Evolutionary conservation across 2,888 invertebrate species (phyloP), one percentile per base, ranked within the genome.

Genomic region (Meganola albula): DNA sequence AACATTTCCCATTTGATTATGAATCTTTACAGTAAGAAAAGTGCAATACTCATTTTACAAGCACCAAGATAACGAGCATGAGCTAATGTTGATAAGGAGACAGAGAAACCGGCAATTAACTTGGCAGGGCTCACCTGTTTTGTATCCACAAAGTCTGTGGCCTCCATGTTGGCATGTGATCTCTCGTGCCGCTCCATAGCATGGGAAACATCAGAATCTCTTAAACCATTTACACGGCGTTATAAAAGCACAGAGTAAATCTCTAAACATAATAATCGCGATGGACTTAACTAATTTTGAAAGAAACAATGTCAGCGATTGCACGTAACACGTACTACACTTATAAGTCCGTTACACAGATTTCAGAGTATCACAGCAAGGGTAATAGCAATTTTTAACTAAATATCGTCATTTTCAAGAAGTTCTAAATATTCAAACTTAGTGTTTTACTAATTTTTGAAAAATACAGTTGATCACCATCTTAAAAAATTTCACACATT

Each of bases 131-230:
- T 86, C 88, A 90, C 90, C 89, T 90, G 90, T 88, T 88, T 89
- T 52, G 89, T 88, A 66, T 88, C 88, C 79, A 89, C 87, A 64
- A 84, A 85, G 73, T 90, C 90, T 57, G 82, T 78, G 63, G 87
- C 78, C 80, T 90, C 89, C 88, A 88, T 88, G 78, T 89, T 90
- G 74, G 76, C 75, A 70, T 84, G 77, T 75, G 80, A 75, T 73
- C 82, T 74, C 63, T 82, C 82, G 73, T 74, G 75, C 72, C 78
- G 72, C 68, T 80, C 77, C 84, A 85, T 84, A 60, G 58, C 68
- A 67, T 76, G 65, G 79, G 65, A 77, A 77, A 76, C 86, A 86
- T 86, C 76, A 86, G 85, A 85, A 83, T 71, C 66, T 67, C 58
- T 73, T 76, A 74, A 60, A 70, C 69, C 77, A 75, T 74, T 62